These are phyloP conservation scores for Stenichneumon culpator DNA, from an alignment of 2,888 invertebrate species.

Conservation along the genomic window DNA sequence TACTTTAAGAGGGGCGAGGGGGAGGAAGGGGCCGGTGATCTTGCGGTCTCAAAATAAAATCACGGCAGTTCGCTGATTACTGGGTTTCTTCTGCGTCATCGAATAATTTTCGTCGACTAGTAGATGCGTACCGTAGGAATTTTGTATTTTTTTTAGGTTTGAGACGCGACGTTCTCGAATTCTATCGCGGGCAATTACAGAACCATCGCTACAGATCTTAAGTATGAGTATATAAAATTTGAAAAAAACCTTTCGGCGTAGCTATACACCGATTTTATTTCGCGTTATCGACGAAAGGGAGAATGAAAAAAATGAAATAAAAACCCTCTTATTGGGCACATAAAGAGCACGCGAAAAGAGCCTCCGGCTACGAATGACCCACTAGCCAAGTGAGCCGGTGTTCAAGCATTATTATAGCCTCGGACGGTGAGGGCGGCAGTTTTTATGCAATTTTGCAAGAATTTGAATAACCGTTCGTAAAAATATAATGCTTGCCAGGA, in stretches of 20 bases:
- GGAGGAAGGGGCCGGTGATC: conserved; percentile 74
- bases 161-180: conserved; percentile 21
- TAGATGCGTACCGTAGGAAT: conserved; percentile 54
- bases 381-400: conserved; percentile 69
- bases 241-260: neutral
- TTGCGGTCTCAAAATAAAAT: conserved; percentile 85
- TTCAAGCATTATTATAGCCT: conserved; percentile 71
- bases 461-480: conserved; percentile 84
- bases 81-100: conserved; percentile 70
- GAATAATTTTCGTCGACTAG: conserved; percentile 61
- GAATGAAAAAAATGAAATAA: conserved; percentile 40
- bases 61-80: conserved; percentile 81
- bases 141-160: conserved; percentile 15
- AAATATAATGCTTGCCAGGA: conserved; percentile 80
- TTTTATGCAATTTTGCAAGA: conserved; percentile 84
- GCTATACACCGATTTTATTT: conserved; percentile 4
- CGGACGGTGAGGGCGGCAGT: conserved; percentile 68
- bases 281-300: conserved; percentile 31
- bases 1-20: conserved; percentile 62
- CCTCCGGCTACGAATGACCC: conserved; percentile 79
- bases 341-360: conserved; percentile 62
- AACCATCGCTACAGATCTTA: neutral
- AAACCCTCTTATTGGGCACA: conserved; percentile 52
- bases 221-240: neutral
- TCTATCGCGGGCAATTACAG: conserved; percentile 37